Conservation (phyloP, 2,888 invertebrate species). For the Liopterus haemorrhoidalis region DNA sequence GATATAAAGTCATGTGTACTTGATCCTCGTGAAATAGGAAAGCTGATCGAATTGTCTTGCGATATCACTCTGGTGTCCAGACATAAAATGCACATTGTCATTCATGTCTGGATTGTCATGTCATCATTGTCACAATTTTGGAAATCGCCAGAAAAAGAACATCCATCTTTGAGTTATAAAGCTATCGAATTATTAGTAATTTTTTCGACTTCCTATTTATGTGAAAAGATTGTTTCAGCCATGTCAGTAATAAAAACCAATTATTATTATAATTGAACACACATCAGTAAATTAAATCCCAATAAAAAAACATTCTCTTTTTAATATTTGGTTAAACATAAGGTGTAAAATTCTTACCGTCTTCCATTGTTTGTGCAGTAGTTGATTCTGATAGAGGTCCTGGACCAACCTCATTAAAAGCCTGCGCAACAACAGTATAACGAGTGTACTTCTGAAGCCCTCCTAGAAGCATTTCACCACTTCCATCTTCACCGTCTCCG, state of each 20-base stretch:
- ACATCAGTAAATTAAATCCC: slow-evolving; percentile 4
- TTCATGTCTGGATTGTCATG: not conserved
- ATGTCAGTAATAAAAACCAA: not conserved
- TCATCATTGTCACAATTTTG: too few species aligned
- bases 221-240: too few species aligned
- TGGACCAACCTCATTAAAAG: slow-evolving; percentile 68
- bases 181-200: too few species aligned
- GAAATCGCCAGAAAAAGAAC: too few species aligned
- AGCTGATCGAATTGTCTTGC: too few species aligned
- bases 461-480: slow-evolving; percentile 58
- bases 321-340: too few species aligned
- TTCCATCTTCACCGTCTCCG: slow-evolving; percentile 64
- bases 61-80: too few species aligned
- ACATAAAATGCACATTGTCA: too few species aligned
- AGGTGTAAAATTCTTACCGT: slow-evolving; percentile 56
- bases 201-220: too few species aligned
- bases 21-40: too few species aligned
- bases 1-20: too few species aligned
- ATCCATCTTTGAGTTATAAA: too few species aligned
- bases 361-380: slow-evolving; percentile 66
- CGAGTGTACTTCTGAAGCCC: slow-evolving; percentile 61
- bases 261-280: slow-evolving; percentile 8
- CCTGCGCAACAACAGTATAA: slow-evolving; percentile 65
- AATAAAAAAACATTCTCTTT: slow-evolving; percentile 1
- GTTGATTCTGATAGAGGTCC: slow-evolving; percentile 65